These are phyloP conservation scores for Empis livida DNA, from an alignment of 2,888 invertebrate species.

Conservation along the genomic window DNA sequence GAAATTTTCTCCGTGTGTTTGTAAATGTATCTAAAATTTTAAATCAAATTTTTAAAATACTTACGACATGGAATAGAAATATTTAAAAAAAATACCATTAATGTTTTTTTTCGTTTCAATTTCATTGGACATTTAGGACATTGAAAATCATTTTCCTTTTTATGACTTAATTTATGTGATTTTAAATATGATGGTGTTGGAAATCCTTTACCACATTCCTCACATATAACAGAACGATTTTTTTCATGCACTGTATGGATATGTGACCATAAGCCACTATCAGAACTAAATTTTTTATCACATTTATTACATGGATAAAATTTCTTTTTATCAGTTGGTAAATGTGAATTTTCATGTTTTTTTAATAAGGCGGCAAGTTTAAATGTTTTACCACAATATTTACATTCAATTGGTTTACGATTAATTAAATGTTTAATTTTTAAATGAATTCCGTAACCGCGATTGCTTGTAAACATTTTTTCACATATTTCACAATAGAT, in stretches of 20 bases:
- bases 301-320: conserved; percentile 23
- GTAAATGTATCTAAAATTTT: conserved; percentile 29
- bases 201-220: background rate
- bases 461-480: background rate
- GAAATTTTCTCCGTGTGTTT: conserved; percentile 35
- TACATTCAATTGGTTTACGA: background rate
- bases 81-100: background rate
- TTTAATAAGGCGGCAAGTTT: conserved; percentile 10
- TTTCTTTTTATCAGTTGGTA: conserved; percentile 19
- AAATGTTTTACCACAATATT: background rate
- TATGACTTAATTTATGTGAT: background rate
- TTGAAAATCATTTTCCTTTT: background rate
- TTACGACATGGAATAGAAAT: too few species aligned
- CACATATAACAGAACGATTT: background rate
- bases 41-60: too few species aligned
- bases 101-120: background rate
- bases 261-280: conserved; percentile 1
- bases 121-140: background rate
- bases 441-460: background rate
- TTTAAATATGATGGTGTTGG: background rate
- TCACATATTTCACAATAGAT: background rate
- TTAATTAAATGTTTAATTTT: background rate
- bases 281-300: conserved; percentile 26
- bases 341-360: conserved; percentile 15
- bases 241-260: background rate